These are phyloP conservation scores for Thalassophryne amazonica DNA, from an alignment of 2,797 vertebrate species.

Conservation along the genomic window DNA sequence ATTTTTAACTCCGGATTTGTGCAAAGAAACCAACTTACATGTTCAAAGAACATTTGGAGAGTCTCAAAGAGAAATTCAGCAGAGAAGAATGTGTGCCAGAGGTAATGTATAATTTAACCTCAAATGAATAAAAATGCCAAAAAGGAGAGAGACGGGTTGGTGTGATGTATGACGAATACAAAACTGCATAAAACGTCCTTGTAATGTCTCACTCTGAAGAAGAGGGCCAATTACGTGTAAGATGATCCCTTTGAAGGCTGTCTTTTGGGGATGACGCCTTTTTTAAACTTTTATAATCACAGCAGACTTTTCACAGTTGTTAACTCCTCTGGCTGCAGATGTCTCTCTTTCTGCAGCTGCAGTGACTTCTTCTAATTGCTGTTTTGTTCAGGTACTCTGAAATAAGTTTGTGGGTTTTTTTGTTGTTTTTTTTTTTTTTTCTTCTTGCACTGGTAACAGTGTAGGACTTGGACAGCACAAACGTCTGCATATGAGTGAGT, in stretches of 20 bases:
- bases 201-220: constrained; percentile 36
- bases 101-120: constrained; percentile 16
- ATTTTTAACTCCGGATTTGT: not conserved
- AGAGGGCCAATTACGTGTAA: constrained; percentile 55
- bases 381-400: constrained; percentile 33
- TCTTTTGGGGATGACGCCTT: constrained; percentile 68
- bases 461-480: no score
- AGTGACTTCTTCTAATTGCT: constrained; percentile 41
- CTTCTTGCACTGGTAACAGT: no score
- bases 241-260: constrained; percentile 61
- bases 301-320: constrained; percentile 52
- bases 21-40: not conserved
- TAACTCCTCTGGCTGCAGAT: constrained; percentile 45
- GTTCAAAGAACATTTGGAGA: constrained; percentile 2
- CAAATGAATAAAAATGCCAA: constrained; percentile 26
- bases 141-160: constrained; percentile 1
- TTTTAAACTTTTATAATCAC: constrained; percentile 49
- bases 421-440: no score
- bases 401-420: no score
- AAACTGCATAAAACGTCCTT: constrained; percentile 25
- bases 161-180: constrained; percentile 14
- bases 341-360: constrained; percentile 34
- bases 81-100: not conserved
- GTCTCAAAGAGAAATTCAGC: constrained; percentile 7
- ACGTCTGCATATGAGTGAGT: no score